Base-by-base conservation (phyloP, 2,113 vertebrate species). In the Halcyon malimbica region DNA sequence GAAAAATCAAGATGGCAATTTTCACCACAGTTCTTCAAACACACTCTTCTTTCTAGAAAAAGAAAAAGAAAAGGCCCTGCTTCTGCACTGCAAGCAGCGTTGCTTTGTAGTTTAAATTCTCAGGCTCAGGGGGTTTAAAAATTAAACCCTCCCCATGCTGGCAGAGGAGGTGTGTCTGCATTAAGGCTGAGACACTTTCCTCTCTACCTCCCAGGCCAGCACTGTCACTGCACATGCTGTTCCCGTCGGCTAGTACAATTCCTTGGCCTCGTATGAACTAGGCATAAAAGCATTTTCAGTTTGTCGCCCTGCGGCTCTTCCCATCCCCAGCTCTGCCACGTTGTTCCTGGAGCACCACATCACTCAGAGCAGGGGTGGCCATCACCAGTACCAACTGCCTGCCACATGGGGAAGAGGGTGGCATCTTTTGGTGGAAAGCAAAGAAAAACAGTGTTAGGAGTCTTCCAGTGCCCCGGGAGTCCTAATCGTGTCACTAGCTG, bases 171-270 rank as follows among this genome's bases (percentile, higher is more conserved):
- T 76, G 73, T 51, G 71, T 18, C 73, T 64, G 53, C n/a, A 13
- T 54, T 35, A 69, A 56, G 85, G 60, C 65, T 35, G 90, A 93
- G 73, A 20, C 69, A 24, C 84, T 89, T 87, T 51, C 57, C 35
- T 44, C 42, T 51, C 63, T 5, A 44, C 77, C 69, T 96, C 65
- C 60, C 42, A 39, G 83, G 57, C 53, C 8, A 2, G 42, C 69
- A 4, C 80, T 84, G 89, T 62, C 91, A 82, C 87, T n/a, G 90
- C 78, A 96, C 94, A 91, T 20, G 67, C 89, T 79, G 94, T 92
- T 95, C 92, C 89, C 31, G 3, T 71, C 1, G 2, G 73, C 42
- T 7, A 17, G 57, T 29, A 51, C 53, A 65, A 16, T 54, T 89
- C 70, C 90, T 91, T 83, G 93, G 91, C 95, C 94, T 93, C 33